Base-by-base conservation (phyloP, 2,113 vertebrate species). In the Cyanistes caeruleus region DNA sequence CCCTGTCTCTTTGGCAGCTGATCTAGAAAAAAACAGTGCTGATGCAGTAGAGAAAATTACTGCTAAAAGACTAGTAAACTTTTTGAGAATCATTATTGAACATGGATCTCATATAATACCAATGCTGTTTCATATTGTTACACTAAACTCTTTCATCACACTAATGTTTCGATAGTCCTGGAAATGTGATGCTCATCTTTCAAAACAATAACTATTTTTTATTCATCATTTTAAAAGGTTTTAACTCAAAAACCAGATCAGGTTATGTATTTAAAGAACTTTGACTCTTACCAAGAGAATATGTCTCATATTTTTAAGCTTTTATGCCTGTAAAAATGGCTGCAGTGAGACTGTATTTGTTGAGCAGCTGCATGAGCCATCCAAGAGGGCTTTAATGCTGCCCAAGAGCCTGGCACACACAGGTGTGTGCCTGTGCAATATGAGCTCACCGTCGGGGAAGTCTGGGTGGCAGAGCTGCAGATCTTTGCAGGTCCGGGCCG, bases 401-500 rank as follows among this genome's bases (percentile, higher is more conserved):
- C 43, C 43, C 15, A 7, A 43, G 43, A 43, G 41, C 13, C 12
- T 12, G 15, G 41, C 41, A 12, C 41, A 15, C 43, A 15, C 5
- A 5, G 43, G 43, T 4, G 27, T 33, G 56, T 37, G 55, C 20
- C 80, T 27, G 27, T 52, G 67, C 65, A 58, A 11, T 37, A 20
- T 24, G 79, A 74, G 80, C 99, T 48, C 97, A 99, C 99, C 99
- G 11, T 99, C 99, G 23, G 98, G 98, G 98, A 99, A 99, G 87
- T 99, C 99, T 0, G 99, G 99, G 89, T 99, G 99, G 97, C 98
- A 98, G 68, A 99, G 99, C n/a, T 99, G 99, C 93, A 99, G 97
- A 48, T 99, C 99, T 86, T 99, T 99, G 97, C 99, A 99, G 11
- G 99, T 99, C 70, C 99, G 98, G 67, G 99, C 99, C 3, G 99